Base-by-base conservation (phyloP, 2,888 invertebrate species). In the Aelia acuminata region DNA sequence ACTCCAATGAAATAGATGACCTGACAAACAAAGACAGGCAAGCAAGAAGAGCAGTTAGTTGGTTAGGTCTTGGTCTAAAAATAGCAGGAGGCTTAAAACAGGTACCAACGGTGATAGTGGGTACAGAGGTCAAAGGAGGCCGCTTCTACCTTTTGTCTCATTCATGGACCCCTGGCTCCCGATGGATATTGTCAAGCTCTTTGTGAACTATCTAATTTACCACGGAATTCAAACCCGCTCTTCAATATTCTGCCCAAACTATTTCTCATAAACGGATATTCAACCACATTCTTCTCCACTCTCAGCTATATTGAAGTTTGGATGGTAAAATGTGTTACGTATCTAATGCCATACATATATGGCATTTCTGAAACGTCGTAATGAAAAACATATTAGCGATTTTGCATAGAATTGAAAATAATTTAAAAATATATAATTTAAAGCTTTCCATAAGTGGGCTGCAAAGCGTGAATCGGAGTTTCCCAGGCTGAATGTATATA, bases 11-110 rank as follows among this genome's bases (percentile, higher is more conserved):
- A 70, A 5, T 0, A 70, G 31, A 70, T 7, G 3, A 70, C 31
- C 63, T 70, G 63, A 31, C n/a, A 26, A 70, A 70, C 31, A 70
- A 70, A 70, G 63, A 70, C 63, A 70, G 63, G 63, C 35, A 70
- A 35, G 63, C 18, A 70, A 70, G 20, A 35, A 70, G 63, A 70
- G 63, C 63, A 70, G 63, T 70, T 70, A 70, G 63, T 70, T 15
- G 63, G 63, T 70, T 70, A 70, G 63, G 63, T 31, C 57, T 26
- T 35, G 35, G 35, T 31, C 63, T 70, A 70, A 70, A 70, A 70
- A 70, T 70, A 70, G 63, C 63, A 35, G 1, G 2, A 35, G 63
- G 35, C 18, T 70, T 70, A 35, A 18, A 35, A 70, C 63, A 70
- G 63, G 63, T 70, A 70, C 63, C 35, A 70, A 70, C 63, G 63